These are phyloP conservation scores for Columba guinea DNA, from an alignment of 2,797 vertebrate genomes.

Conservation along the genomic window DNA sequence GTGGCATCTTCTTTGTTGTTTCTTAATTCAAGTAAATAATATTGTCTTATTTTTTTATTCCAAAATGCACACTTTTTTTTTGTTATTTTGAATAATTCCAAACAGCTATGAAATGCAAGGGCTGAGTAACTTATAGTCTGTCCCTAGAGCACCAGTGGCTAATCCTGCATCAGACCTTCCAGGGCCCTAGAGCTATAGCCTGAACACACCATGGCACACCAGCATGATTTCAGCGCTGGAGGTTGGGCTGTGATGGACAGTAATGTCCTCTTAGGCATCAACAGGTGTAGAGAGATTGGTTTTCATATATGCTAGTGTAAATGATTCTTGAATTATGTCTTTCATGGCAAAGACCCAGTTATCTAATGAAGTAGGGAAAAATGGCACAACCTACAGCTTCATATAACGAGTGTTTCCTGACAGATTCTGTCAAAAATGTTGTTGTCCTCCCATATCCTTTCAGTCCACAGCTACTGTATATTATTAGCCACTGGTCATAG, in stretches of 20 bases:
- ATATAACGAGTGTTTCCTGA: not conserved
- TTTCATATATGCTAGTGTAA: not conserved
- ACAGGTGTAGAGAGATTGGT: not conserved
- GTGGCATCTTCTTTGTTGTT: not conserved
- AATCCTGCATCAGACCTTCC: not conserved
- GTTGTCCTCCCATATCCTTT: not conserved
- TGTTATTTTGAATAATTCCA: not conserved
- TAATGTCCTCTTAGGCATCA: not conserved
- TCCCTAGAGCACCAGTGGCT: not conserved
- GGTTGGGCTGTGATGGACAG: not conserved
- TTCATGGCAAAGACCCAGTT: not conserved
- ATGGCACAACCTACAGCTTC: not conserved
- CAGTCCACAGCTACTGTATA: not conserved
- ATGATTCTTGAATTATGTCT: not conserved
- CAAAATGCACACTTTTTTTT: not conserved
- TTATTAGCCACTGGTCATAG: not conserved
- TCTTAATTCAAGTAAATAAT: not conserved
- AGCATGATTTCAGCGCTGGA: not conserved
- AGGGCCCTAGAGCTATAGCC: not conserved
- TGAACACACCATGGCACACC: fast-evolving
- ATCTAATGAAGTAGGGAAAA: not conserved
- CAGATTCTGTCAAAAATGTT: not conserved
- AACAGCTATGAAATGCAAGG: not conserved
- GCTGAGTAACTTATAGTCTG: not conserved
- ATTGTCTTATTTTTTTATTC: not conserved